phyloP scores from a whole-genome alignment of 2,797 vertebrate species.

The Ptychadena robeensis region DNA sequence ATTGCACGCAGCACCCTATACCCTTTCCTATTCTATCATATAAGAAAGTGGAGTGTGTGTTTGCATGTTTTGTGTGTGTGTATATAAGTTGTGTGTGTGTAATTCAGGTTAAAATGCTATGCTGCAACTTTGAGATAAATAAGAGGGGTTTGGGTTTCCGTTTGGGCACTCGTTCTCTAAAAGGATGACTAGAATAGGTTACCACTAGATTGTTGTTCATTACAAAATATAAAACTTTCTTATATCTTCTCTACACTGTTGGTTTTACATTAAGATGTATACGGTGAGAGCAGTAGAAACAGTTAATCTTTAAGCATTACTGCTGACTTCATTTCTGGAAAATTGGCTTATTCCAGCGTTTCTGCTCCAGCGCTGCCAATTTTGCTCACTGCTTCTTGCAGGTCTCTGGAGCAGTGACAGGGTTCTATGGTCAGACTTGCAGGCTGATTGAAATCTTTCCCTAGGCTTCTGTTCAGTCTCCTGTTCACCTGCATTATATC shows the following conservation, averaged over 20 bases:
- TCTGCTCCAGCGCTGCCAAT: conserved; percentile 57
- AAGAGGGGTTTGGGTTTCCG: too few relatives aligned
- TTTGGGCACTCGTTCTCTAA: too few relatives aligned
- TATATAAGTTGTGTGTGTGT: too few relatives aligned
- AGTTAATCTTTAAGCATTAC: conserved; percentile 26
- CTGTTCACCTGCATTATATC: conserved; percentile 15
- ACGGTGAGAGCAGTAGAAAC: background rate
- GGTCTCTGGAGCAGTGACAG: conserved; percentile 55
- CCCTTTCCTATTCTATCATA: too few relatives aligned
- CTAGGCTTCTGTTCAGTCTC: conserved; percentile 1
- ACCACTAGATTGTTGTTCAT: too few relatives aligned
- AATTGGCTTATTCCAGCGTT: conserved; percentile 52
- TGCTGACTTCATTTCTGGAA: conserved; percentile 50
- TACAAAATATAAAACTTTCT: background rate
- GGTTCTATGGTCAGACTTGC: conserved; percentile 37
- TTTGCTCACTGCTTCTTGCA: conserved; percentile 27
- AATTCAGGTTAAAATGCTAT: too few relatives aligned
- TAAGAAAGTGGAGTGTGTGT: too few relatives aligned
- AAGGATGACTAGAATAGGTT: too few relatives aligned
- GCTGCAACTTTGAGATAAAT: too few relatives aligned
- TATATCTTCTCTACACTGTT: conserved; percentile 8
- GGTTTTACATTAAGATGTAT: background rate
- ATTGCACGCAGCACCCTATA: too few relatives aligned
- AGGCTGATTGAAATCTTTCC: conserved; percentile 52
- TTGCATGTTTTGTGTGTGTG: too few relatives aligned